Base-by-base conservation (phyloP, 1,140 invertebrate genomes). In the Apis florea region DNA sequence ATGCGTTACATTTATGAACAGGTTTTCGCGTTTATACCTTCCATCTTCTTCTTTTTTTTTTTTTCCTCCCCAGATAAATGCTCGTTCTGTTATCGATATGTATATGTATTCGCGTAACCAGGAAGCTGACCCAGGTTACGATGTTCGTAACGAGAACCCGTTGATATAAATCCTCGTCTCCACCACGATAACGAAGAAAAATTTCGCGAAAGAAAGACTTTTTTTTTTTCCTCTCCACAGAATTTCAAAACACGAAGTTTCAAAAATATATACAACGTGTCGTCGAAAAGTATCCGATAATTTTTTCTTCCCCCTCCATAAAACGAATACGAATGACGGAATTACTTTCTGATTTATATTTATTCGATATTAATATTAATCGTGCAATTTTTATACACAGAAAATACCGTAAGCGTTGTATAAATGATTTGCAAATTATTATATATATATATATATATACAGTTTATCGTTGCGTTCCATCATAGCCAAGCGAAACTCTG, bases 81-180 rank as follows among this genome's bases (percentile, higher is more conserved):
- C 15, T 17, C 21, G 53, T 51, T 77, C 64, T 68, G 64, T 58
- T 77, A 77, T 77, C 75, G 51, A 17, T 49, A 31, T 68, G 58
- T 58, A 58, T 40, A 40, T 31, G 4, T 3, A 77, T 54, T 77
- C 49, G 64, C 64, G 75, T 77, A 77, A 68, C 21, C 64, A 68
- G 64, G 64, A 77, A 77, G 53, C 64, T 68, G 40, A 6, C n/a
- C 12, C 21, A 40, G 31, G 31, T 5, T 40, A 21, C 31, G 63
- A 68, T 68, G 56, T 58, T 49, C 26, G 63, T 47, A n/a, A 53
- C 24, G 74, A 49, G 54, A 68, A 68, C 31, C 47, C 17, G 31
- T 54, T 26, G 64, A 67, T 40, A 68, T 47, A 56, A 26, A 77
- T 77, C 12, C 17, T 76, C 15, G 15, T 3, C 17, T 61, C 5